Conservation (phyloP, 2,797 vertebrate genomes). For the Huso huso region DNA sequence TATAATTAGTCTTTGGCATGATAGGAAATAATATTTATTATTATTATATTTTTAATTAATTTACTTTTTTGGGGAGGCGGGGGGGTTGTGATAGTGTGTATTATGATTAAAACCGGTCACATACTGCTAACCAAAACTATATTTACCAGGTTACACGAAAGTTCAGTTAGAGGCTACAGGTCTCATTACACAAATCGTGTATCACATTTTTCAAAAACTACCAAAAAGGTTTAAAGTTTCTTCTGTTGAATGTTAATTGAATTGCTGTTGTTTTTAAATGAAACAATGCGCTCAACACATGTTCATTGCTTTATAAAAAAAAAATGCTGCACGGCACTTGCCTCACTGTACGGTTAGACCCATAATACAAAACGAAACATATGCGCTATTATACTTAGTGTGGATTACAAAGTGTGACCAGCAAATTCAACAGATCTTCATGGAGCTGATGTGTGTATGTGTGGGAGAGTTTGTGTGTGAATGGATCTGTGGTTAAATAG, state of each 20-base stretch:
- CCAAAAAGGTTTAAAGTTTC: background rate
- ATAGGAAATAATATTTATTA: background rate
- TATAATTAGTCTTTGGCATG: background rate
- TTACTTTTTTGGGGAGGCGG: too few relatives aligned
- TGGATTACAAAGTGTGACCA: slow-evolving; percentile 12
- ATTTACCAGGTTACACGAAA: too few relatives aligned
- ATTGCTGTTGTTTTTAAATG: slow-evolving; percentile 29
- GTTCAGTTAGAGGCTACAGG: too few relatives aligned
- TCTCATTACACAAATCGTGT: too few relatives aligned
- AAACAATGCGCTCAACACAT: slow-evolving; percentile 26
- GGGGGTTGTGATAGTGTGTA: too few relatives aligned
- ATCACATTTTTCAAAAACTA: too few relatives aligned
- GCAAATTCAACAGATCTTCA: background rate
- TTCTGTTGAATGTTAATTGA: slow-evolving; percentile 18
- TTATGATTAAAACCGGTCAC: background rate
- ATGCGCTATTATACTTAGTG: slow-evolving; percentile 16
- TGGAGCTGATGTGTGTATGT: slow-evolving; percentile 22
- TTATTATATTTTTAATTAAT: too few relatives aligned
- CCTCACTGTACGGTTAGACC: slow-evolving; percentile 34
- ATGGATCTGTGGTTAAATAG: background rate
- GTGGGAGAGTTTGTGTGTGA: slow-evolving; percentile 16
- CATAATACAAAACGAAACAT: slow-evolving; percentile 28
- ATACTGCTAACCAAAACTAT: slow-evolving; percentile 3
- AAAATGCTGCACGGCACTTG: slow-evolving; percentile 20
- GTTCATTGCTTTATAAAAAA: slow-evolving; percentile 27